Percentiles rank a stretch among this genome's conserved stretches.
Evolutionary conservation across 1,140 invertebrate species (phyloP).

Genomic region (Brachionus manjavacas): DNA sequence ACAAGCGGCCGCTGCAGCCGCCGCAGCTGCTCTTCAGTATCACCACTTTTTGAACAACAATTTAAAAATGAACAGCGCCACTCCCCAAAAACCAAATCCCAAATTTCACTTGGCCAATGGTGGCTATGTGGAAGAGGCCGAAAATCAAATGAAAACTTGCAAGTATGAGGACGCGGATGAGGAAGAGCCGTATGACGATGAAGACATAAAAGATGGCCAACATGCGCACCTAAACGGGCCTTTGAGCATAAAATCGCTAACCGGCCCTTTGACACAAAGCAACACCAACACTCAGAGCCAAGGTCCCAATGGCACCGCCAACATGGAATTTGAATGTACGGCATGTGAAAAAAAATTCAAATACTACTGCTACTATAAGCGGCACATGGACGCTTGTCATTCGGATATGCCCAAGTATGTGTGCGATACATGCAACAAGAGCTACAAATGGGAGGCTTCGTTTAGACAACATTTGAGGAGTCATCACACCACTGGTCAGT

Average conservation of each 20-base stretch:
- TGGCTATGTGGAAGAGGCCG: neutral
- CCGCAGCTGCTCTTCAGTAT: constrained; percentile 28
- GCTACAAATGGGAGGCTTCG: constrained; percentile 41
- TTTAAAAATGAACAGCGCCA: neutral
- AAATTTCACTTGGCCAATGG: constrained; percentile 17
- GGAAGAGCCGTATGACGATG: neutral
- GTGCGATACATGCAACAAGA: constrained; percentile 36
- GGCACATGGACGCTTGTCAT: constrained; percentile 42
- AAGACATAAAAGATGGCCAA: neutral
- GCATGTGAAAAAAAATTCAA: constrained; percentile 41
- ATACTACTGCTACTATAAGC: constrained; percentile 38
- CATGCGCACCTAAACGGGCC: neutral
- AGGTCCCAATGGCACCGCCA: neutral
- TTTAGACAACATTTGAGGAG: constrained; percentile 37
- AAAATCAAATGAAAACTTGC: neutral
- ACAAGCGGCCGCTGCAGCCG: neutral
- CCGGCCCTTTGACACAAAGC: constrained; percentile 18
- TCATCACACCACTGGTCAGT: neutral
- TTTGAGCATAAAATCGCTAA: neutral
- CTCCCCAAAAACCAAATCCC: constrained; percentile 1
- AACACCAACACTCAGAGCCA: neutral
- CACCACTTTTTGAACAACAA: constrained; percentile 34
- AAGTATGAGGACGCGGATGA: constrained; percentile 25
- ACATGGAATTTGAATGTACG: constrained; percentile 28
- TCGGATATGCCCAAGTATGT: constrained; percentile 37